phyloP scores from a whole-genome alignment of 2,888 invertebrate genomes.

The Xanthia icteritia region DNA sequence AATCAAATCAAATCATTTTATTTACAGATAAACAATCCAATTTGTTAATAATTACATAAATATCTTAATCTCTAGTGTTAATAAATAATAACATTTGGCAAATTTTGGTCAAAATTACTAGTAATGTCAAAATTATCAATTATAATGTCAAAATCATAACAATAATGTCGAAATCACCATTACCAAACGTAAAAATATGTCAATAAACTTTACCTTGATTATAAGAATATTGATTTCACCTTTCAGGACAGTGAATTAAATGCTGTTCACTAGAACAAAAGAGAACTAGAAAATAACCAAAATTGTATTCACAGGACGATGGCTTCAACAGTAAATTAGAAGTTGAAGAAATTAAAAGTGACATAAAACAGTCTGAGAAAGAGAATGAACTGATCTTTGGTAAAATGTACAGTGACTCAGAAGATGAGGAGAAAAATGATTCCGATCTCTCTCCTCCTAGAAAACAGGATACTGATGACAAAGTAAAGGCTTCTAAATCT shows the following conservation, averaged over 20 bases:
- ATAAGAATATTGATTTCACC: slow-evolving; percentile 33
- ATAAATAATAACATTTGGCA: no score
- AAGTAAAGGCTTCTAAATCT: slow-evolving; percentile 47
- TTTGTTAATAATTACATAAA: no score
- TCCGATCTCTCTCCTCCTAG: slow-evolving; percentile 71
- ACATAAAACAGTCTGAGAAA: slow-evolving; percentile 82
- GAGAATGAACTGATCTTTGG: slow-evolving; percentile 87
- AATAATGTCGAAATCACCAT: no score
- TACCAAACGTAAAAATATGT: neutral
- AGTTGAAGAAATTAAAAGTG: slow-evolving; percentile 85
- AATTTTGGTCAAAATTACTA: no score
- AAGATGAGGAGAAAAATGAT: slow-evolving; percentile 82
- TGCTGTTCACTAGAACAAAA: slow-evolving; percentile 32
- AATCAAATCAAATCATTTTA: no score
- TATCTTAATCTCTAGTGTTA: no score
- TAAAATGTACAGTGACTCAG: slow-evolving; percentile 88
- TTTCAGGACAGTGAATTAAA: slow-evolving; percentile 34
- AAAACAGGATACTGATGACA: slow-evolving; percentile 49
- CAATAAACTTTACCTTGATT: neutral
- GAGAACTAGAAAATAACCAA: slow-evolving; percentile 37
- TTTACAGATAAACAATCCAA: no score
- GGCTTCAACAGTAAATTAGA: slow-evolving; percentile 87
- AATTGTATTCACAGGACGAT: slow-evolving; percentile 81
- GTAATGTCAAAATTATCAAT: no score
- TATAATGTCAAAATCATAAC: no score